Conservation (phyloP, 2,113 vertebrate species). For the Bubo scandiacus region DNA sequence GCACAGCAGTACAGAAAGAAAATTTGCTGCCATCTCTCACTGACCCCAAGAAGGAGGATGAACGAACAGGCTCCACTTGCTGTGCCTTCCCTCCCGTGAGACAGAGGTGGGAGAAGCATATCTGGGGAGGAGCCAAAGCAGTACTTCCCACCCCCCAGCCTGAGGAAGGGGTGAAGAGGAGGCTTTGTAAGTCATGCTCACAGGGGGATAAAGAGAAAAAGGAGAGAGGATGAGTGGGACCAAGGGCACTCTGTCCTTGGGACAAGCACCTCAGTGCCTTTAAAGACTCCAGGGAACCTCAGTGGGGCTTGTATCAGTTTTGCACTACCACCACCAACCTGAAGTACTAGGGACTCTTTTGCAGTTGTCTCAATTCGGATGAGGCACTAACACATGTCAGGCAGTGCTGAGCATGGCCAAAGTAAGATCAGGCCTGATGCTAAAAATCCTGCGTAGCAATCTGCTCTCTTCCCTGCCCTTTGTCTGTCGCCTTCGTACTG, state of each 20-base stretch:
- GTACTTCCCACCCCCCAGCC: background rate
- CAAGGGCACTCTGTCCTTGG: background rate
- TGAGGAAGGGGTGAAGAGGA: background rate
- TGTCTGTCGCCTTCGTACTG: background rate
- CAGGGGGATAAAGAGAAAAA: background rate
- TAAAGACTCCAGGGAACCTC: background rate
- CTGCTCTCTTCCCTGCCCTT: background rate
- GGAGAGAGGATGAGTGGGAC: background rate
- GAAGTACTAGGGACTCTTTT: background rate
- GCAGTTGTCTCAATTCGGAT: background rate
- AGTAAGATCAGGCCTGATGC: background rate
- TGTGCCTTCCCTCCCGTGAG: background rate
- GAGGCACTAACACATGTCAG: background rate
- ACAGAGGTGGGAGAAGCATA: background rate
- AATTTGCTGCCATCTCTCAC: background rate
- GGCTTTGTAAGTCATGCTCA: background rate
- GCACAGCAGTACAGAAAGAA: background rate
- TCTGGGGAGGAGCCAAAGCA: background rate
- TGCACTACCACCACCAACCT: background rate
- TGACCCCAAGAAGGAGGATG: background rate
- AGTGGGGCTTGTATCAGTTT: background rate
- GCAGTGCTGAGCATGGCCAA: background rate
- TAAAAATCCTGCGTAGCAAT: background rate
- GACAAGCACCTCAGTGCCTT: background rate
- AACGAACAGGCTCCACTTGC: background rate